Percentiles rank a stretch among this genome's conserved stretches.
Evolutionary conservation across 2,888 invertebrate species (phyloP).

Genomic region (Sepiola atlantica): DNA sequence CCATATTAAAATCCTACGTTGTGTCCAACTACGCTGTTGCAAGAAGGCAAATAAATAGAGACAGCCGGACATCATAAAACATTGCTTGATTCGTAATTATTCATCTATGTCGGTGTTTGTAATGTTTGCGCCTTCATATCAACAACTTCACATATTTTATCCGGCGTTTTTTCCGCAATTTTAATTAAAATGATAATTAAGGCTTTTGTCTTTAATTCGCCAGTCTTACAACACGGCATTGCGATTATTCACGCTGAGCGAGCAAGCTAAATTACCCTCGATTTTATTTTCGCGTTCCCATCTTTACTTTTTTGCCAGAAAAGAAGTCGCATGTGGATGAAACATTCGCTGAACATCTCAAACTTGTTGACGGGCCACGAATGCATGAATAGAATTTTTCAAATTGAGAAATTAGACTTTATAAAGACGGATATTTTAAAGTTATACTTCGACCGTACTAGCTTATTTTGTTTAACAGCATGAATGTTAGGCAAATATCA

Average conservation of each 20-base stretch:
- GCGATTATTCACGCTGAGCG: background rate
- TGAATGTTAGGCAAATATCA: no score
- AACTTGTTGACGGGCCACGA: background rate
- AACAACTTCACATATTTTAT: background rate
- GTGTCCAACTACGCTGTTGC: no score
- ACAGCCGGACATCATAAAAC: background rate
- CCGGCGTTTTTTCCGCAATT: background rate
- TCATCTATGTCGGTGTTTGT: background rate
- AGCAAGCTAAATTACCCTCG: background rate
- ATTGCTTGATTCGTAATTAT: background rate
- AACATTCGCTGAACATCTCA: background rate
- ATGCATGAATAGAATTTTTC: no score
- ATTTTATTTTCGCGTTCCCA: background rate
- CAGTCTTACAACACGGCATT: background rate
- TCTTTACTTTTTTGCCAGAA: background rate
- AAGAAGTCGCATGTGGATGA: background rate
- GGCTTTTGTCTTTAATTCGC: background rate
- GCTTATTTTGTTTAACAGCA: no score
- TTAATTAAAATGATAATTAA: constrained; percentile 8
- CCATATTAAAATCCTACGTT: no score
- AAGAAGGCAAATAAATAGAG: no score
- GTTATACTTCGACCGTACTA: no score
- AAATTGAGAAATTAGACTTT: no score
- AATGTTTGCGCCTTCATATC: background rate
- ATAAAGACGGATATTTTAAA: no score